These are phyloP conservation scores for Creontiades dilutus DNA, from an alignment of 2,888 invertebrate species.

Conservation along the genomic window DNA sequence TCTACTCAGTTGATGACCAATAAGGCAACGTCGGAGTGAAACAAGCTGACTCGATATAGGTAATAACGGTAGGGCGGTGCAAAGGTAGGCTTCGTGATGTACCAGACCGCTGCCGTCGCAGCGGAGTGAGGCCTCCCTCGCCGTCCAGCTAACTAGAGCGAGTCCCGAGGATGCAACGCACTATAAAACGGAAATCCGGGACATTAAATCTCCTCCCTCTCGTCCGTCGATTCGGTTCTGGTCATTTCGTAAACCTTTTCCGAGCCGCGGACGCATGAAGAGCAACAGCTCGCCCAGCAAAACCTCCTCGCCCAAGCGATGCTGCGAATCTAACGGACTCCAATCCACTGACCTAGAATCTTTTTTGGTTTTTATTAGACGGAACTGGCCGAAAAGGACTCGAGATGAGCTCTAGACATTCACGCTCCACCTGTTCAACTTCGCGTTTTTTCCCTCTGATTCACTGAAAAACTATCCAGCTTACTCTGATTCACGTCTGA, in stretches of 20 bases:
- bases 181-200: conserved; percentile 64
- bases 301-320: not conserved
- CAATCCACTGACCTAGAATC: conserved; percentile 52
- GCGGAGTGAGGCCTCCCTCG: not conserved
- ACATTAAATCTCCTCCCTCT: conserved; percentile 39
- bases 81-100: conserved; percentile 41
- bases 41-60: conserved; percentile 28
- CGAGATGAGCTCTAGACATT: conserved; percentile 13
- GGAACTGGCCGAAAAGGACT: conserved; percentile 23
- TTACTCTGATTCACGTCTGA: conserved; percentile 7
- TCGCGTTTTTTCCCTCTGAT: conserved; percentile 6
- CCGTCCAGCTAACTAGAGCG: conserved; percentile 40
- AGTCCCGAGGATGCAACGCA: conserved; percentile 51
- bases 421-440: conserved; percentile 36
- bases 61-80: conserved; percentile 35
- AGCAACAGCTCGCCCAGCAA: conserved; percentile 23
- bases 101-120: not conserved
- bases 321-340: conserved; percentile 52
- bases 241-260: conserved; percentile 56
- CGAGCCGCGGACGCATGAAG: conserved; percentile 34
- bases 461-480: not conserved
- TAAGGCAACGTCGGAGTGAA: conserved; percentile 22
- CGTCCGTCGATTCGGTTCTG: conserved; percentile 48
- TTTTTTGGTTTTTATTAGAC: conserved; percentile 39
- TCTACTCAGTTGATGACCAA: conserved; percentile 35